Evolutionary conservation across 1,140 invertebrate genomes (phyloP).

Genomic region (Bombus turneri): DNA sequence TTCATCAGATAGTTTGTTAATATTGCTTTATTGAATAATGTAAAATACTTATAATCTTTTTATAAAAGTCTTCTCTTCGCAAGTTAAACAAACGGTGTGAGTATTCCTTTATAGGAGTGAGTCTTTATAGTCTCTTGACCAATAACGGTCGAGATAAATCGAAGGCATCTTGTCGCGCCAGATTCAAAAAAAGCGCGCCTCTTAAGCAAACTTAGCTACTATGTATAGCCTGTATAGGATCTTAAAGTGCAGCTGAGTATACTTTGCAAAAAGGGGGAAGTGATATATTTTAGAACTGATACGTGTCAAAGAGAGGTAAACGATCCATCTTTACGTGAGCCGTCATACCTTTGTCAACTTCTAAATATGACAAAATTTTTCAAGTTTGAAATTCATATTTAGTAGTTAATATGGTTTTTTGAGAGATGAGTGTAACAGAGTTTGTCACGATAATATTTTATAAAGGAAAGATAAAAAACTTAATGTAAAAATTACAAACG

Average conservation of each 20-base stretch:
- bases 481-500: background rate
- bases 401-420: background rate
- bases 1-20: background rate
- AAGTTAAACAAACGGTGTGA: background rate
- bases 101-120: constrained; percentile 18
- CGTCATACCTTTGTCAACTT: background rate
- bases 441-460: background rate
- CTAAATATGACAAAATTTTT: too few species aligned
- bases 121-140: background rate
- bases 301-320: background rate
- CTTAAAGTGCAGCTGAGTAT: constrained; percentile 37
- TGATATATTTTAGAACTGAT: constrained; percentile 30
- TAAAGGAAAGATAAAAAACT: background rate
- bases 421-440: background rate
- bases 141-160: constrained; percentile 45
- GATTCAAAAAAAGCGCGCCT: constrained; percentile 46
- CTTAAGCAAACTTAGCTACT: constrained; percentile 27
- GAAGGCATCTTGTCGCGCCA: constrained; percentile 32
- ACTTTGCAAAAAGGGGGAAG: constrained; percentile 39
- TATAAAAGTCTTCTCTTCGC: background rate
- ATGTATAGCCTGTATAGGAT: constrained; percentile 42
- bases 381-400: background rate
- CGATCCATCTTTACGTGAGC: background rate
- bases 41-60: too few species aligned
- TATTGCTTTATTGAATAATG: background rate